Percentiles rank a stretch among this genome's conserved stretches.
Conservation (phyloP, 1,140 invertebrate genomes). For the Himalopsyche phryganea region DNA sequence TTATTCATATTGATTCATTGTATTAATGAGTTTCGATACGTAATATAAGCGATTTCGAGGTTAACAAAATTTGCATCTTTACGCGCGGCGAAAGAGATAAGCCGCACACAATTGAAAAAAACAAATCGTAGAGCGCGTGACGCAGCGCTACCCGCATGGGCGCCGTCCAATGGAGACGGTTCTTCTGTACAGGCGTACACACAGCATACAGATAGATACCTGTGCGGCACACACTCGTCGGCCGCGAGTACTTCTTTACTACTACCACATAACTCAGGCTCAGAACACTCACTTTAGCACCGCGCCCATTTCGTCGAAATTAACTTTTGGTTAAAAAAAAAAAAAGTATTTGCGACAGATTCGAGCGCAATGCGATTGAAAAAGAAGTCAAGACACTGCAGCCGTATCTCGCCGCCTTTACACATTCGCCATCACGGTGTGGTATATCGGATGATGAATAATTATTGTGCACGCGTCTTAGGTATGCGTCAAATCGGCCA, state of each 20-base stretch:
- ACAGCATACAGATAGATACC: background rate
- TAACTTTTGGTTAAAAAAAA: background rate
- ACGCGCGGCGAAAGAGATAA: background rate
- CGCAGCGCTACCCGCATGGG: background rate
- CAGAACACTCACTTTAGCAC: conserved; percentile 29
- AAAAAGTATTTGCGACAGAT: too few species aligned
- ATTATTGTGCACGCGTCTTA: background rate
- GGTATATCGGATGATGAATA: background rate
- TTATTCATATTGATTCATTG: too few species aligned
- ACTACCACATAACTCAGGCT: too few species aligned
- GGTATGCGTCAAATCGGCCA: conserved; percentile 37
- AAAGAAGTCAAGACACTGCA: too few species aligned
- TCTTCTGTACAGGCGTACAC: too few species aligned
- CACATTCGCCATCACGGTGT: background rate
- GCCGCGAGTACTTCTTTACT: background rate
- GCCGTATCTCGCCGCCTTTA: too few species aligned
- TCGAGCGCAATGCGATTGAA: too few species aligned
- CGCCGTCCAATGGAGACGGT: background rate
- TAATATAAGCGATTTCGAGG: too few species aligned
- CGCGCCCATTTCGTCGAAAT: conserved; percentile 40
- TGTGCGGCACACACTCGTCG: background rate
- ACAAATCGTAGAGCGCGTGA: background rate
- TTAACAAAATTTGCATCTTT: too few species aligned
- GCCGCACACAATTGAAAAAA: background rate
- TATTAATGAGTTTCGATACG: too few species aligned